Evolutionary conservation across 2,113 vertebrate species (phyloP).

Genomic region (Cepphus grylle): DNA sequence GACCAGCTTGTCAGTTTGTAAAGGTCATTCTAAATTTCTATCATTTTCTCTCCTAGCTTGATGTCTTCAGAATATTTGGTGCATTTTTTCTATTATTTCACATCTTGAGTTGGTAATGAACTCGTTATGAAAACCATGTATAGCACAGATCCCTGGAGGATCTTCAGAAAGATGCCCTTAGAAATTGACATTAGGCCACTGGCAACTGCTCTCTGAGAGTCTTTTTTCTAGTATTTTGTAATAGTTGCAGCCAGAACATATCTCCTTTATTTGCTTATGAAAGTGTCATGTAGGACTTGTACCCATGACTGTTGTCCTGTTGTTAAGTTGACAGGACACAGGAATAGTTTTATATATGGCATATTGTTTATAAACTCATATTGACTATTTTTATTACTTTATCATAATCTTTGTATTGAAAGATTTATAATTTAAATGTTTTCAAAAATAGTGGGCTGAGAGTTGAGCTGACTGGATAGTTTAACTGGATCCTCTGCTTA

Average conservation of each 20-base stretch:
- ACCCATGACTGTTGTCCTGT: not conserved
- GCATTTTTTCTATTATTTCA: not conserved
- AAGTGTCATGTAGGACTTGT: not conserved
- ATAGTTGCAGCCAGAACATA: not conserved
- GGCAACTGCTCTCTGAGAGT: not conserved
- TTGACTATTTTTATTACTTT: not conserved
- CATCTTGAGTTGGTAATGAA: not conserved
- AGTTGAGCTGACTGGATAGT: not conserved
- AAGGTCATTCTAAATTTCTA: conserved; percentile 14
- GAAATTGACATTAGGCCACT: not conserved
- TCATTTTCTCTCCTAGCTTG: not conserved
- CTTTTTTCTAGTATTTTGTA: not conserved
- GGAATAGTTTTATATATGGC: not conserved
- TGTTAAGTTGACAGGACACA: not conserved
- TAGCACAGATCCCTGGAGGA: not conserved
- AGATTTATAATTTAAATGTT: not conserved
- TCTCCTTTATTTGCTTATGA: not conserved
- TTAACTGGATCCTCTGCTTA: not conserved
- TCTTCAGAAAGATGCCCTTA: not conserved
- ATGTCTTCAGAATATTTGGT: not conserved
- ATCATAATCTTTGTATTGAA: not conserved
- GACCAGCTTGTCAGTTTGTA: not conserved
- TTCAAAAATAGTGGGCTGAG: not conserved
- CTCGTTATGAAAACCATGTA: not conserved
- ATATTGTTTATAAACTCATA: not conserved